Conservation (phyloP, 2,888 invertebrate genomes). For the Adineta ricciae region DNA sequence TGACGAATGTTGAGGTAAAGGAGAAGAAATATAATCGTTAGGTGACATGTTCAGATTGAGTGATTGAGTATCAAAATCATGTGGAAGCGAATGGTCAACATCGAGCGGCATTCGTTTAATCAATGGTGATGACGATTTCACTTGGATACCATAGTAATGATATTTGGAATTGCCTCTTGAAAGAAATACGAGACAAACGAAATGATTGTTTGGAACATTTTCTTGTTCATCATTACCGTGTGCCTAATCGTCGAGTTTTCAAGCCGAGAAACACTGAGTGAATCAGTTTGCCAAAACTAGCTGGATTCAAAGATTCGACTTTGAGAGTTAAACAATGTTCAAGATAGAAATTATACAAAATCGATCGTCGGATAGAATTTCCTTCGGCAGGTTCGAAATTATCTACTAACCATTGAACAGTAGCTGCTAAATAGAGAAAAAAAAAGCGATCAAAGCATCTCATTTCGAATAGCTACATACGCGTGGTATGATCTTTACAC, state of each 20-base stretch:
- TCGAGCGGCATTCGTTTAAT: background rate
- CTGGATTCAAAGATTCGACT: background rate
- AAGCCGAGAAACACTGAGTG: constrained; percentile 19
- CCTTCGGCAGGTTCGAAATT: constrained; percentile 73
- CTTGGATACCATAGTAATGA: constrained; percentile 22
- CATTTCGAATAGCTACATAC: background rate
- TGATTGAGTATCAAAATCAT: background rate
- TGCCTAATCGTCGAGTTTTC: constrained; percentile 2
- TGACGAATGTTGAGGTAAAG: background rate
- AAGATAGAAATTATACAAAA: constrained; percentile 19
- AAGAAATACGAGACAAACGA: background rate
- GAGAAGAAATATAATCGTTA: background rate
- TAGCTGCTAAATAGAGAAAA: too few species aligned
- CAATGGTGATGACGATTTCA: background rate
- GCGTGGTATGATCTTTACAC: constrained; percentile 13
- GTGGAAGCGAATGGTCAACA: background rate
- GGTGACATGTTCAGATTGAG: background rate
- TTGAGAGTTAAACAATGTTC: constrained; percentile 11
- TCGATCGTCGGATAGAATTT: background rate
- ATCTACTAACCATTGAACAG: constrained; percentile 69
- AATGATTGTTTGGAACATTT: background rate
- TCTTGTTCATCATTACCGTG: background rate
- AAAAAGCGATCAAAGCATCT: too few species aligned
- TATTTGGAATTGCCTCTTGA: constrained; percentile 19
- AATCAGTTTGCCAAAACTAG: constrained; percentile 19